A percentile compares a stretch with the other conserved stretches of the same genome.
These are phyloP conservation scores for Ridgeia piscesae DNA, from an alignment of 1,140 invertebrate genomes.

Conservation along the genomic window DNA sequence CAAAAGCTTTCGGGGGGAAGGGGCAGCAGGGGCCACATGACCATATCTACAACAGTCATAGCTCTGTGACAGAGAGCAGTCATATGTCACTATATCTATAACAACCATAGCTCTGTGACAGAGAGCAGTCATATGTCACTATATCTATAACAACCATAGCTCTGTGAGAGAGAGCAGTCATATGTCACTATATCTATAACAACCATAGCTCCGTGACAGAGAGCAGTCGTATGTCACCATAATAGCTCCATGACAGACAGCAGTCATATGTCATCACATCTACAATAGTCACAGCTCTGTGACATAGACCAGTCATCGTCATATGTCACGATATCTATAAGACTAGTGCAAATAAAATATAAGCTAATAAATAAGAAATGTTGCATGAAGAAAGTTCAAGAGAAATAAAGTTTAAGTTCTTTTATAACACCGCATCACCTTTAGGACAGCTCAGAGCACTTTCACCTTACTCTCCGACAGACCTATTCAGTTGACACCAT, in stretches of 20 bases:
- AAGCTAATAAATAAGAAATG: too few relatives aligned
- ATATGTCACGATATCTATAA: not conserved
- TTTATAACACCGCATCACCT: too few relatives aligned
- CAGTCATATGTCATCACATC: not conserved
- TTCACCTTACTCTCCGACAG: too few relatives aligned
- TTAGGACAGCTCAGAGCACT: too few relatives aligned
- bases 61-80: too few relatives aligned
- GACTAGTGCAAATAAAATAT: not conserved
- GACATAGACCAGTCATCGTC: not conserved
- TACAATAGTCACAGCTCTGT: conserved; percentile 26
- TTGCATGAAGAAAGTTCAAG: too few relatives aligned
- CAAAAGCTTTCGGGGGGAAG: too few relatives aligned
- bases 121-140: too few relatives aligned
- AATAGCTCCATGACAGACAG: conserved; percentile 24
- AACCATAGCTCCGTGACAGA: conserved; percentile 24
- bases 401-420: too few relatives aligned
- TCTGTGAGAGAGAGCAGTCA: conserved; percentile 48
- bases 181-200: conserved; percentile 46
- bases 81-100: too few relatives aligned
- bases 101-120: conserved; percentile 38
- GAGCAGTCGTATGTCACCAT: conserved; percentile 48
- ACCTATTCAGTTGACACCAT: not conserved
- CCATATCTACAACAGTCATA: too few relatives aligned
- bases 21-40: too few relatives aligned
- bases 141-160: conserved; percentile 26